A percentile compares a stretch with the other conserved stretches of the same genome.
Evolutionary conservation across 2,113 vertebrate species (phyloP).

Genomic region (Mormoops blainvillei): DNA sequence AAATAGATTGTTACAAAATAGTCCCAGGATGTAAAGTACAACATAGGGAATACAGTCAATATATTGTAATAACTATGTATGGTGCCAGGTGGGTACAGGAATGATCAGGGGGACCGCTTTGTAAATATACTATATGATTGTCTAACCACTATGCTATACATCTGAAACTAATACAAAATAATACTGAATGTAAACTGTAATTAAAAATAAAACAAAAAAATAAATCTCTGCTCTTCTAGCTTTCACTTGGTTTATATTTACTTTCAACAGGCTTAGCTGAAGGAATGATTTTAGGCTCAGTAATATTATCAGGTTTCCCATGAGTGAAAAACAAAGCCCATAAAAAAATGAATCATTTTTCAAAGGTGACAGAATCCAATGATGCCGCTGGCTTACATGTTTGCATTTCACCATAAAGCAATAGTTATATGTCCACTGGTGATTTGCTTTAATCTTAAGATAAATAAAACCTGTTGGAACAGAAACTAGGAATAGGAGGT

Average conservation of each 20-base stretch:
- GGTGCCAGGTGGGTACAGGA: background rate
- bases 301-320: constrained; percentile 38
- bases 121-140: background rate
- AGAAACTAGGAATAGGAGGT: background rate
- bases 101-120: background rate
- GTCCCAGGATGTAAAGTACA: background rate
- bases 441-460: constrained; percentile 38
- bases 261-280: constrained; percentile 23
- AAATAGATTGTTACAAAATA: background rate
- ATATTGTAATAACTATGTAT: background rate
- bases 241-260: background rate
- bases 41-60: background rate
- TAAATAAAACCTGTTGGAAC: constrained; percentile 35
- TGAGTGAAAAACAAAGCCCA: constrained; percentile 39
- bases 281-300: background rate
- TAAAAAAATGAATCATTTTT: constrained; percentile 44
- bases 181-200: background rate
- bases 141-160: background rate
- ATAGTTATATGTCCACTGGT: background rate
- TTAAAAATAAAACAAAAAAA: background rate
- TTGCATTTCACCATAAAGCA: constrained; percentile 41
- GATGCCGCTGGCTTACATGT: background rate
- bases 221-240: background rate
- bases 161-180: background rate
- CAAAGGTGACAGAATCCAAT: constrained; percentile 48